Conservation (phyloP, 2,888 invertebrate species). For the Autographa pulchrina region DNA sequence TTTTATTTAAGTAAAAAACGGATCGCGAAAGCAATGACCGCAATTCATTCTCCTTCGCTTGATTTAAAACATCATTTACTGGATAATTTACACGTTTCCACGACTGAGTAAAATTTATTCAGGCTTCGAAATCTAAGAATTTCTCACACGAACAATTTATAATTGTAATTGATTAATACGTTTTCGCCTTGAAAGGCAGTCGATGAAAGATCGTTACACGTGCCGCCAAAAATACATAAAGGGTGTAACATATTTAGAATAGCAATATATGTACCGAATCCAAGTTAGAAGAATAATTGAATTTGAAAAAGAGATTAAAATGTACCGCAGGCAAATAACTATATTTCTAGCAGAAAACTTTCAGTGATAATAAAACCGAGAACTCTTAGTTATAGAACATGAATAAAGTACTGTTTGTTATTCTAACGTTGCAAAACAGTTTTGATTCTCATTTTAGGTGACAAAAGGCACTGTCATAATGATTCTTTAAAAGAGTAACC, state of each 20-base stretch:
- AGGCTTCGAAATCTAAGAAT: conserved; percentile 17
- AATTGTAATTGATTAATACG: conserved; percentile 16
- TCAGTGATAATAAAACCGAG: background rate
- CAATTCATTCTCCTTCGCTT: conserved; percentile 41
- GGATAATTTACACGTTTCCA: conserved; percentile 54
- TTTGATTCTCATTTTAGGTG: conserved; percentile 28
- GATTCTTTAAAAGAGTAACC: too few relatives aligned
- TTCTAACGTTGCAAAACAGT: conserved; percentile 24
- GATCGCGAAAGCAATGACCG: conserved; percentile 58
- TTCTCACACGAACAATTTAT: conserved; percentile 20
- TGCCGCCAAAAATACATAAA: background rate
- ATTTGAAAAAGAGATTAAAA: background rate
- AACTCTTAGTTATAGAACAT: background rate
- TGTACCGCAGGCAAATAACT: background rate
- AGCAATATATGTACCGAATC: too few relatives aligned
- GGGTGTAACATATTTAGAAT: background rate
- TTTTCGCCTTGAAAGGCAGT: background rate
- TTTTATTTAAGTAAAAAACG: conserved; percentile 59
- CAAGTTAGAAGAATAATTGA: too few relatives aligned
- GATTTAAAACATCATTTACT: conserved; percentile 53
- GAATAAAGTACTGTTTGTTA: conserved; percentile 16
- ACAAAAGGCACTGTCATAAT: conserved; percentile 17
- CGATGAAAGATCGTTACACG: conserved; percentile 1
- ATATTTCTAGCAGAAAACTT: background rate
- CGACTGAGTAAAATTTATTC: conserved; percentile 43